These are phyloP conservation scores for Borostomias antarcticus DNA, from an alignment of 2,797 vertebrate genomes.

Conservation along the genomic window DNA sequence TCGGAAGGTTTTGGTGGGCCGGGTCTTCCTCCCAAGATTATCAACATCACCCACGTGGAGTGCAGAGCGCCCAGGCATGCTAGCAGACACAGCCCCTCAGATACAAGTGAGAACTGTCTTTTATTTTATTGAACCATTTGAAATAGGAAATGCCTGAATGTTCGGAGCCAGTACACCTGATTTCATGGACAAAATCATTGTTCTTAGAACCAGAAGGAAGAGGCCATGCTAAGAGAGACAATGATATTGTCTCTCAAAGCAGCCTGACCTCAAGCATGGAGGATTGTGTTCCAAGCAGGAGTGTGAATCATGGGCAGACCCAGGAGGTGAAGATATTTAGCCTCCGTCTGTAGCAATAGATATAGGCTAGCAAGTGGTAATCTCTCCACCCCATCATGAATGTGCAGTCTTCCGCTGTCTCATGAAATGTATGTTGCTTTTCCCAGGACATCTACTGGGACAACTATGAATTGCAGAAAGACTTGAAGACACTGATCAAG, in stretches of 20 bases:
- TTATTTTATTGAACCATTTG: background rate
- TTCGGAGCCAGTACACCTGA: background rate
- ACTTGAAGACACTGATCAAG: slow-evolving; percentile 4
- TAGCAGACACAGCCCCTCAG: background rate
- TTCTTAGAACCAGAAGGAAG: background rate
- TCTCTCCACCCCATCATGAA: too few relatives aligned
- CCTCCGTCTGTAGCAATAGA: too few relatives aligned
- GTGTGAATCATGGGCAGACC: background rate
- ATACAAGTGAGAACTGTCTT: background rate
- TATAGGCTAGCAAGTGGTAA: too few relatives aligned
- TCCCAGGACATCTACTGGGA: background rate
- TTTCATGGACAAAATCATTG: background rate
- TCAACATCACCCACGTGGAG: slow-evolving; percentile 2
- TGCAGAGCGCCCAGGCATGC: background rate
- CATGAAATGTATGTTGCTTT: background rate
- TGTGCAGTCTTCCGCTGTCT: too few relatives aligned
- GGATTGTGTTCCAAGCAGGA: background rate
- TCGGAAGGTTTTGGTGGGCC: background rate
- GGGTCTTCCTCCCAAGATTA: background rate
- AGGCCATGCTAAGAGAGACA: background rate
- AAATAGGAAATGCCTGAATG: background rate
- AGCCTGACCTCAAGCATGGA: background rate
- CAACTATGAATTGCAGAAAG: background rate
- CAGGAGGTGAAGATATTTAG: too few relatives aligned
- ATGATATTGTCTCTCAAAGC: slow-evolving; percentile 5